phyloP scores from a whole-genome alignment of 2,113 vertebrate genomes.

The Tupaia tana region DNA sequence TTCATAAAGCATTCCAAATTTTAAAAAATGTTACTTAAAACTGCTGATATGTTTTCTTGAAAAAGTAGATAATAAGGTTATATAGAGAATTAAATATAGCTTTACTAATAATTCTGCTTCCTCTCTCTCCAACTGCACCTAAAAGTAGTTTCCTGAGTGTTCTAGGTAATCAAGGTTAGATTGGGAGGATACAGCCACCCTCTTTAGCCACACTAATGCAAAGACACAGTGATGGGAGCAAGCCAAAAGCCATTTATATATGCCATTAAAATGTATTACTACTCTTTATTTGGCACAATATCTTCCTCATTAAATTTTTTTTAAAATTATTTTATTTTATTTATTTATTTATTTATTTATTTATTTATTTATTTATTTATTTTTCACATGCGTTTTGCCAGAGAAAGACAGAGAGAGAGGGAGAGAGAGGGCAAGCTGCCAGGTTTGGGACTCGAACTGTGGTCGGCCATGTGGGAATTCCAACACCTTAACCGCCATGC shows the following conservation, averaged over 20 bases:
- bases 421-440: no score
- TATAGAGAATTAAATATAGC: neutral
- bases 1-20: no score
- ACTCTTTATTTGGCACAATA: neutral
- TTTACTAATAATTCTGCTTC: neutral
- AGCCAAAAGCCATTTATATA: constrained; percentile 11
- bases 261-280: neutral
- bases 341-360: no score
- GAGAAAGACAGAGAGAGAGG: no score
- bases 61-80: neutral
- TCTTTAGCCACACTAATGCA: neutral
- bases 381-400: no score
- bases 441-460: no score
- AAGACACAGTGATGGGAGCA: neutral
- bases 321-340: no score
- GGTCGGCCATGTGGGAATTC: no score
- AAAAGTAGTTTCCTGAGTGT: constrained; percentile 1
- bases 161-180: neutral
- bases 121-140: neutral
- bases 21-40: constrained; percentile 17
- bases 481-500: no score
- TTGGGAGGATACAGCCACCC: neutral
- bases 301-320: constrained; percentile 9
- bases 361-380: no score
- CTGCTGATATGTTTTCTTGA: neutral